Percentiles rank a stretch among this genome's conserved stretches.
Conservation (phyloP, 2,113 vertebrate genomes). For the Xerus inauris region DNA sequence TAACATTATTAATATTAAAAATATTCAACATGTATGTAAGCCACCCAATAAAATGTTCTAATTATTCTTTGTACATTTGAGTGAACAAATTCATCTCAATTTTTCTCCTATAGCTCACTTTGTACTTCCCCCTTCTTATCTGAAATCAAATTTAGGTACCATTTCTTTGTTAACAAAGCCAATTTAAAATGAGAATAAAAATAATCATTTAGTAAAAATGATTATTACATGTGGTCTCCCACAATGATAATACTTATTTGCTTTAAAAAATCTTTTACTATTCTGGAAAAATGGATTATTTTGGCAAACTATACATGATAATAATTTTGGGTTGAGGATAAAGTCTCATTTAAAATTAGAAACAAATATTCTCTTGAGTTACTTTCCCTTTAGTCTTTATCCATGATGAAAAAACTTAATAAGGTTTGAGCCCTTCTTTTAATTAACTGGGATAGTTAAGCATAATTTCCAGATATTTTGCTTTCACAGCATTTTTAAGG, state of each 20-base stretch:
- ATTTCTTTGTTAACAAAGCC: constrained; percentile 59
- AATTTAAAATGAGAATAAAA: constrained; percentile 62
- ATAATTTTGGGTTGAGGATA: constrained; percentile 19
- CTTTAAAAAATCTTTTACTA: constrained; percentile 22
- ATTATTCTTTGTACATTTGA: constrained; percentile 79
- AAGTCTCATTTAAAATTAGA: constrained; percentile 49
- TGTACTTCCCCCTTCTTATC: constrained; percentile 30
- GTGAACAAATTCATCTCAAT: constrained; percentile 49
- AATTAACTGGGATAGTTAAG: constrained; percentile 63
- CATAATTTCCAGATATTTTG: constrained; percentile 60
- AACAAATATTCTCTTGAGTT: constrained; percentile 7
- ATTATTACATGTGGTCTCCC: constrained; percentile 45
- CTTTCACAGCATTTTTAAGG: constrained; percentile 60
- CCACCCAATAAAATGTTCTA: constrained; percentile 72
- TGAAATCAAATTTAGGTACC: constrained; percentile 68
- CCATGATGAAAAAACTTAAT: constrained; percentile 52
- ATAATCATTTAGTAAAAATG: constrained; percentile 26
- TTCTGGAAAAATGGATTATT: constrained; percentile 40
- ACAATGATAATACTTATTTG: constrained; percentile 29
- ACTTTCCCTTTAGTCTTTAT: constrained; percentile 47
- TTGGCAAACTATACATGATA: constrained; percentile 2
- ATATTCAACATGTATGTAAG: constrained; percentile 71
- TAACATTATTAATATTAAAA: constrained; percentile 71
- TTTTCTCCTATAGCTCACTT: constrained; percentile 17
- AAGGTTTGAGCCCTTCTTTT: not conserved